Conservation (phyloP, 2,797 vertebrate genomes). For the Ficedula albicollis region DNA sequence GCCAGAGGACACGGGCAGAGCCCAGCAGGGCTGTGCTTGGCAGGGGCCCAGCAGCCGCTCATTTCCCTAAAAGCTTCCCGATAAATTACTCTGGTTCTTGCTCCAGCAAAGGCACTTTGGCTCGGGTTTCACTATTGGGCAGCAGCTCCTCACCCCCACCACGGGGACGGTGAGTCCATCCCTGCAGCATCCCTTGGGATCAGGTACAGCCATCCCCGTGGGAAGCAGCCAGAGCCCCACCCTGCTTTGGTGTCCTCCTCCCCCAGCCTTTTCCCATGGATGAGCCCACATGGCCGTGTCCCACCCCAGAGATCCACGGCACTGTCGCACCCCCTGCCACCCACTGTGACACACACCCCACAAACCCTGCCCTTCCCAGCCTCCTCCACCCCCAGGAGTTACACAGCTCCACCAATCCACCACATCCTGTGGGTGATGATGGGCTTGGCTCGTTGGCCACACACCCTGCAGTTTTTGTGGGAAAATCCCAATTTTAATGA, state of each 20-base stretch:
- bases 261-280: background rate
- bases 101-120: conserved; percentile 40
- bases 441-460: rapidly evolving
- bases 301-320: rapidly evolving
- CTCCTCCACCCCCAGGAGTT: background rate
- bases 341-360: background rate
- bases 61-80: conserved; percentile 68
- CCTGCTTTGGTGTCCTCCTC: background rate
- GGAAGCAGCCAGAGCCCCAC: background rate
- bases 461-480: background rate
- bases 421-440: rapidly evolving
- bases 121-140: background rate
- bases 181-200: background rate
- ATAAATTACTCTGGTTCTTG: conserved; percentile 18
- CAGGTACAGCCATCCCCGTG: rapidly evolving
- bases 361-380: background rate
- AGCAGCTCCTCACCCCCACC: background rate
- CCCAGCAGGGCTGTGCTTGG: conserved; percentile 33
- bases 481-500: rapidly evolving
- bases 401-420: rapidly evolving
- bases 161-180: rapidly evolving
- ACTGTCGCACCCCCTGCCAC: background rate
- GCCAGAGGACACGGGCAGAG: conserved; percentile 58
- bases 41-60: conserved; percentile 41
- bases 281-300: background rate